Conservation (phyloP, 2,888 invertebrate species). For the Stenchaetothrips biformis region DNA sequence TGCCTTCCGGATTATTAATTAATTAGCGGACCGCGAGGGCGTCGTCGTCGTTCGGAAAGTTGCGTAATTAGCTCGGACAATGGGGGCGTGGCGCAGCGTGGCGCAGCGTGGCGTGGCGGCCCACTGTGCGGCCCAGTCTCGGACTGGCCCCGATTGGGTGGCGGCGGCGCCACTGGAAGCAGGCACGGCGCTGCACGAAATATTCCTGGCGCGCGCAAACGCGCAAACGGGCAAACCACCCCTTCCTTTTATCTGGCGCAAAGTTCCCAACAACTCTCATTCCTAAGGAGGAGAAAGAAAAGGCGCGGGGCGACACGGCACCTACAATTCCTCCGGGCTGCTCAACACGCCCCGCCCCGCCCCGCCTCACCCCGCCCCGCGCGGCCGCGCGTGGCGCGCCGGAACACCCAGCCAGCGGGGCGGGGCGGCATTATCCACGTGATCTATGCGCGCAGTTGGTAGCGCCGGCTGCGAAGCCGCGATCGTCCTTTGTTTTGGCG, state of each 20-base stretch:
- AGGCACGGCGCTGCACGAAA: not conserved
- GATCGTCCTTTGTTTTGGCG: conserved; percentile 24
- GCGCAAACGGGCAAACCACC: not conserved
- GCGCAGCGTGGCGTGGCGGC: not conserved
- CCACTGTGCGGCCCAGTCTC: not conserved
- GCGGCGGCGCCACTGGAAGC: not conserved
- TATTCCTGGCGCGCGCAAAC: not conserved
- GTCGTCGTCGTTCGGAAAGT: not conserved
- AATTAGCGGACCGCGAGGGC: not conserved
- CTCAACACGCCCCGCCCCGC: not conserved
- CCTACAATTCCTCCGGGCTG: conserved; percentile 10
- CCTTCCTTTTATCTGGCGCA: conserved; percentile 18
- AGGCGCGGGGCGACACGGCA: conserved; percentile 17
- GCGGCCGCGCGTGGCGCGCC: not conserved
- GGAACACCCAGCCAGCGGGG: not conserved
- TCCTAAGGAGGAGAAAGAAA: conserved; percentile 26
- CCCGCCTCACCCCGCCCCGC: not conserved
- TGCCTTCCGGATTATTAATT: not conserved
- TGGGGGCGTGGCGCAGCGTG: not conserved
- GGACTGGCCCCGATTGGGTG: not conserved
- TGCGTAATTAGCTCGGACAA: not conserved
- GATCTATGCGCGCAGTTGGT: conserved; percentile 20
- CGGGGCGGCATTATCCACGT: not conserved
- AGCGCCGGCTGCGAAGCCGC: not conserved
- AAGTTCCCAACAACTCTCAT: conserved; percentile 23